A percentile compares a stretch with the other conserved stretches of the same genome.
phyloP scores from a whole-genome alignment of 2,113 vertebrate species.

The Dipodomys ordii region DNA sequence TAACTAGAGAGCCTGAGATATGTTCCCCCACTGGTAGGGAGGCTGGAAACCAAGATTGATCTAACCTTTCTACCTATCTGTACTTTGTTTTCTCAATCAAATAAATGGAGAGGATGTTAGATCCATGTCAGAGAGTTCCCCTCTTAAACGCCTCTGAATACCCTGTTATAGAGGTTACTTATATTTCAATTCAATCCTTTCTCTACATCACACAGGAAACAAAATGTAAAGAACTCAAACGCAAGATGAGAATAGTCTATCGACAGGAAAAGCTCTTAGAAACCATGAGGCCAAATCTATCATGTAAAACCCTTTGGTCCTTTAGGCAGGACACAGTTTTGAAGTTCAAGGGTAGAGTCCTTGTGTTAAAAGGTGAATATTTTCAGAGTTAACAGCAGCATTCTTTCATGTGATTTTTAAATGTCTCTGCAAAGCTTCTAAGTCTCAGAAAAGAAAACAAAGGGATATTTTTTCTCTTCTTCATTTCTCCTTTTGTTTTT shows the following conservation, averaged over 20 bases:
- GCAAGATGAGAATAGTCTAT: constrained; percentile 73
- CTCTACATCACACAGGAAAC: constrained; percentile 67
- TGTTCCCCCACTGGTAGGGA: not conserved
- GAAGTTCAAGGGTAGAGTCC: constrained; percentile 68
- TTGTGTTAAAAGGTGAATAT: constrained; percentile 73
- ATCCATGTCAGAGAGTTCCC: constrained; percentile 67
- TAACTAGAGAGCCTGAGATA: constrained; percentile 41
- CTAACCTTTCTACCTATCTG: constrained; percentile 29
- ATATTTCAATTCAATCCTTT: constrained; percentile 75
- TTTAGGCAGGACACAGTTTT: constrained; percentile 75
- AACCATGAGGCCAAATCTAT: constrained; percentile 58
- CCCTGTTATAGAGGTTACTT: constrained; percentile 45
- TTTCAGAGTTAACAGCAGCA: constrained; percentile 76
- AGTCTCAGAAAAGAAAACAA: constrained; percentile 49
- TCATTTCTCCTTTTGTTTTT: constrained; percentile 74
- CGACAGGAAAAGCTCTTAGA: constrained; percentile 62
- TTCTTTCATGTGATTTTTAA: constrained; percentile 70
- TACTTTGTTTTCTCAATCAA: constrained; percentile 70
- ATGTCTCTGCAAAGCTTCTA: constrained; percentile 42
- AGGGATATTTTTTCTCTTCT: not conserved
- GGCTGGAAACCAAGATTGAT: constrained; percentile 54
- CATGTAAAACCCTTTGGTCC: constrained; percentile 62
- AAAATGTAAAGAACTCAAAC: constrained; percentile 53
- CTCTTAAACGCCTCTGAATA: constrained; percentile 73
- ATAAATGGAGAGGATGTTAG: constrained; percentile 67